Percentiles rank a stretch among this genome's conserved stretches.
These are phyloP conservation scores for Gallinago undulata DNA, from an alignment of 2,113 vertebrate species.

Conservation along the genomic window DNA sequence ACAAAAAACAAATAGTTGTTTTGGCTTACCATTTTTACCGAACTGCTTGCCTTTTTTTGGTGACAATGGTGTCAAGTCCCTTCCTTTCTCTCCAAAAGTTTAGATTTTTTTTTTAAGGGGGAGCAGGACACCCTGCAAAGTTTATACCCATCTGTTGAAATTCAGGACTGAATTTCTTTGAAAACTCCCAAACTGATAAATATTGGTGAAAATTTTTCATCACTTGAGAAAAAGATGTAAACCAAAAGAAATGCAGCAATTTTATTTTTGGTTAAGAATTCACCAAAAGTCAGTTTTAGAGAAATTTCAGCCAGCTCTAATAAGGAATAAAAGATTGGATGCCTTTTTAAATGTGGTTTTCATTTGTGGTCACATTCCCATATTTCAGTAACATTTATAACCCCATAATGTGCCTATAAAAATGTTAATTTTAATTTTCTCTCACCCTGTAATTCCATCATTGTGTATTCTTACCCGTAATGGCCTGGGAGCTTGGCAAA, in stretches of 20 bases:
- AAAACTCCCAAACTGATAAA: neutral
- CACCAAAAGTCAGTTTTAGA: neutral
- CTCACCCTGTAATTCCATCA: conserved; percentile 10
- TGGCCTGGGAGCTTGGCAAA: neutral
- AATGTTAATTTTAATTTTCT: conserved; percentile 13
- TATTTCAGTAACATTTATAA: conserved; percentile 38
- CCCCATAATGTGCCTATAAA: neutral
- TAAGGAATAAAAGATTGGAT: neutral
- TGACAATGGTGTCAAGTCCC: neutral
- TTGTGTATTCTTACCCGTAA: neutral
- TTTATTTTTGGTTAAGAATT: neutral
- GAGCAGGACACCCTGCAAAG: neutral
- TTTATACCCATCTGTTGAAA: neutral
- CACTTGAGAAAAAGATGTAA: neutral
- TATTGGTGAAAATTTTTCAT: neutral
- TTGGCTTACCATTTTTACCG: neutral
- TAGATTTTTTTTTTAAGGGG: neutral
- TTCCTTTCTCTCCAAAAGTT: neutral
- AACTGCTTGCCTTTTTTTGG: neutral
- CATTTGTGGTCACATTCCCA: conserved; percentile 7
- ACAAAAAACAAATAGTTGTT: neutral
- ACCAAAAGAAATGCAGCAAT: neutral
- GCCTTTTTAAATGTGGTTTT: neutral
- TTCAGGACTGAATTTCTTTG: neutral
- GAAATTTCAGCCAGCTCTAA: conserved; percentile 38